Percentiles rank a stretch among this genome's conserved stretches.
Evolutionary conservation across 2,888 invertebrate genomes (phyloP).

Genomic region (Macrophya annulata): DNA sequence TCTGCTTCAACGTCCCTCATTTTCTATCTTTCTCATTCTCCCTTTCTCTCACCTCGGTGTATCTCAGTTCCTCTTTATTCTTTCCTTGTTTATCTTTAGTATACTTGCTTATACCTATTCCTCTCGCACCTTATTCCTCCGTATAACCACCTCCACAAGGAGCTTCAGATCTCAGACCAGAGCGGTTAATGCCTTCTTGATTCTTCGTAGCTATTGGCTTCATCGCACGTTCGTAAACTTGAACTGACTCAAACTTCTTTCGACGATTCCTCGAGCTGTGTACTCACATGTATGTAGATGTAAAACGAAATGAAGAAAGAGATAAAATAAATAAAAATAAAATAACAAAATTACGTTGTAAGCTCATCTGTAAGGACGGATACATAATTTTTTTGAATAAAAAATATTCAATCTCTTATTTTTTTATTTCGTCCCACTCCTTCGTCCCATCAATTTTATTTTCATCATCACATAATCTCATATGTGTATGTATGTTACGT

Average conservation of each 20-base stretch:
- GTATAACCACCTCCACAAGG: slow-evolving; percentile 36
- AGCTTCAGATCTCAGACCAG: not conserved
- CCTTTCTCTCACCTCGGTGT: slow-evolving; percentile 55
- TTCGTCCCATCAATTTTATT: slow-evolving; percentile 18
- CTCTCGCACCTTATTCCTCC: slow-evolving; percentile 52
- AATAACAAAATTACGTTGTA: not conserved
- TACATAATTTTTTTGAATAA: not conserved
- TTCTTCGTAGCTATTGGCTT: slow-evolving; percentile 55
- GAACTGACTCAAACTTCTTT: slow-evolving; percentile 26
- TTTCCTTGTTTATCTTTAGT: slow-evolving; percentile 57
- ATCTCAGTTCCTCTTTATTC: not conserved
- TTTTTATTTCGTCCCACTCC: not conserved
- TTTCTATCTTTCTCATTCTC: slow-evolving; percentile 57
- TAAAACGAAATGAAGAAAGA: slow-evolving; percentile 15
- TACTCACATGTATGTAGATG: not conserved
- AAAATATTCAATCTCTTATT: not conserved
- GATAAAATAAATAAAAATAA: not conserved
- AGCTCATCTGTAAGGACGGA: slow-evolving; percentile 5
- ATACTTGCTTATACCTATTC: slow-evolving; percentile 41
- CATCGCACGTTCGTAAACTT: slow-evolving; percentile 27
- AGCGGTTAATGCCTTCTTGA: slow-evolving; percentile 56
- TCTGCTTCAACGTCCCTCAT: slow-evolving; percentile 59
- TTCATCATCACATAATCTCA: slow-evolving; percentile 36
- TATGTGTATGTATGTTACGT: not conserved
- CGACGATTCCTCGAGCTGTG: not conserved